A percentile compares a stretch with the other conserved stretches of the same genome.
Conservation (phyloP, 2,113 vertebrate genomes). For the Megaceryle torquata region DNA sequence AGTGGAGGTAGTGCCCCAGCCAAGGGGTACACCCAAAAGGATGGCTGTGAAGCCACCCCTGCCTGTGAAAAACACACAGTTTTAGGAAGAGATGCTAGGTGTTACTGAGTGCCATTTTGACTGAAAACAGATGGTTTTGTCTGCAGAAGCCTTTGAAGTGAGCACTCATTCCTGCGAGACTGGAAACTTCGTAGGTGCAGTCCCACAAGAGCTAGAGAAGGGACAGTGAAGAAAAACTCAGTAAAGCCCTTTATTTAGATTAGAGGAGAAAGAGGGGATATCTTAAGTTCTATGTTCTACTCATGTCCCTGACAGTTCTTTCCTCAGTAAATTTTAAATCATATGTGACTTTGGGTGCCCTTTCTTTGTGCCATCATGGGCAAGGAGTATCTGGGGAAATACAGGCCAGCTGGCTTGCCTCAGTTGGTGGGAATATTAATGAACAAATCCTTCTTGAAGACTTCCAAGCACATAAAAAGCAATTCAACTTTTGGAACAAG, state of each 20-base stretch:
- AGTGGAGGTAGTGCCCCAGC: background rate
- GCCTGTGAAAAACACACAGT: background rate
- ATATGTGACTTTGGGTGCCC: background rate
- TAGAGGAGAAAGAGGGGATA: background rate
- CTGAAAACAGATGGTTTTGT: background rate
- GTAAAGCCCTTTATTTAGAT: background rate
- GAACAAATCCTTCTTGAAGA: background rate
- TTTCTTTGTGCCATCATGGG: background rate
- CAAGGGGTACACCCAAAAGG: background rate
- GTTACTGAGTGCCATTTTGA: background rate
- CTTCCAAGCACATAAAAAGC: background rate
- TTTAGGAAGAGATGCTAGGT: background rate
- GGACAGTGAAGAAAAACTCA: background rate
- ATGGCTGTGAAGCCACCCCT: accelerated
- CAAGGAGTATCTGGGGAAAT: background rate
- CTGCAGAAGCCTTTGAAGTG: background rate
- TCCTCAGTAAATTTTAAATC: background rate
- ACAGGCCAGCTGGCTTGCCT: background rate
- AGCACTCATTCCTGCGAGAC: background rate
- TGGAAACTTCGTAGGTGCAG: background rate
- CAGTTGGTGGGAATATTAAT: background rate
- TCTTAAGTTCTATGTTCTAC: background rate
- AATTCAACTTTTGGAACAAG: background rate
- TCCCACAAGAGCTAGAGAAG: background rate
- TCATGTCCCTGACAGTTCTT: background rate